Conservation (phyloP, 2,888 invertebrate genomes). For the Eubasilissa splendida region DNA sequence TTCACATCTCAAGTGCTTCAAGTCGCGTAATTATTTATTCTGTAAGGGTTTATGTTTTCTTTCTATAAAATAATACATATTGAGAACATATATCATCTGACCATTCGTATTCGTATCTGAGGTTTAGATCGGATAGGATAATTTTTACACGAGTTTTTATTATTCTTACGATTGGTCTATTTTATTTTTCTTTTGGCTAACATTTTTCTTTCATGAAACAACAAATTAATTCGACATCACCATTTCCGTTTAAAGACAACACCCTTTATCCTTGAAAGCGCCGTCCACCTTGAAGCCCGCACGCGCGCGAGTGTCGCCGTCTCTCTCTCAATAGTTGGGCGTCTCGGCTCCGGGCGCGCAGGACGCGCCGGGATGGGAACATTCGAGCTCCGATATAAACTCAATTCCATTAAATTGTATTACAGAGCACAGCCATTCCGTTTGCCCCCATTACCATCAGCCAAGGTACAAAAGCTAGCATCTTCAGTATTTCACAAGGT, state of each 20-base stretch:
- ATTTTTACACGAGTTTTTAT: too few species aligned
- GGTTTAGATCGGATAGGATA: too few species aligned
- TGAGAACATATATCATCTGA: too few species aligned
- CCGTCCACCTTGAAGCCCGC: not conserved
- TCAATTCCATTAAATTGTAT: slow-evolving; percentile 59
- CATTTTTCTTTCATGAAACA: not conserved
- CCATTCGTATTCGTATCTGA: too few species aligned
- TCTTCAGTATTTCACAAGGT: slow-evolving; percentile 6
- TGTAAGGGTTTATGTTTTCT: too few species aligned
- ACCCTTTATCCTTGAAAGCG: not conserved
- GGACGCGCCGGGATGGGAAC: slow-evolving; percentile 1
- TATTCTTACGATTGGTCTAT: too few species aligned
- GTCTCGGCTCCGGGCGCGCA: not conserved
- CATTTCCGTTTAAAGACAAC: not conserved
- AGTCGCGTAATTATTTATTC: too few species aligned
- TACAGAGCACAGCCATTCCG: slow-evolving; percentile 52
- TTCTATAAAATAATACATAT: too few species aligned
- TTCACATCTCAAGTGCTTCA: too few species aligned
- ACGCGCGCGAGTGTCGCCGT: not conserved
- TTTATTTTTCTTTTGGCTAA: too few species aligned
- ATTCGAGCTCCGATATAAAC: slow-evolving; percentile 55
- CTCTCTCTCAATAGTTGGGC: slow-evolving; percentile 7
- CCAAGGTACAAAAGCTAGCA: slow-evolving; percentile 59
- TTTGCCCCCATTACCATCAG: slow-evolving; percentile 57
- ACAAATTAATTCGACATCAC: not conserved